Base-by-base conservation (phyloP, 2,797 vertebrate species). In the Sebastes reedi region DNA sequence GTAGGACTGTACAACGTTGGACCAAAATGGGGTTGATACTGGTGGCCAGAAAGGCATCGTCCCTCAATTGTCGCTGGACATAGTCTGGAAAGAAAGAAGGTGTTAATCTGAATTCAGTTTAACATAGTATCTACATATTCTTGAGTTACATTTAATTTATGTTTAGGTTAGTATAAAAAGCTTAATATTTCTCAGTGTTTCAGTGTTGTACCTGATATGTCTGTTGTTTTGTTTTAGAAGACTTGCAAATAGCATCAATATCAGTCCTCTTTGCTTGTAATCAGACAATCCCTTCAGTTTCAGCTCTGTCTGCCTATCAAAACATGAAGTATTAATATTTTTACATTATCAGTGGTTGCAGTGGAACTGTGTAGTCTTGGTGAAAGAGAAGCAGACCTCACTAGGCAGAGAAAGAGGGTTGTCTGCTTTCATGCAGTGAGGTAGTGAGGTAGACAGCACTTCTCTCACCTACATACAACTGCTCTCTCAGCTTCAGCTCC, bases 351-450 rank as follows among this genome's bases (percentile, higher is more conserved):
- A 22, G 42, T 4, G 7, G 34, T 3, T 25, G 66, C 81, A 18
- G 75, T 84, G 24, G 56, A 77, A 77, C 60, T 80, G 72, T 32
- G 64, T 52, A 3, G 52, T 5, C 42, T 74, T 86, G 66, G 77
- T 83, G 46, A 83, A 80, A 36, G 84, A 71, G 50, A 77, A 83
- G 7, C 18, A 22, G 39, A 73, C 54, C 25, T 86, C 84, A 50
- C 2, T n/a, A 4, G 77, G 72, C 52, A 82, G 22, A 39, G 6
- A 12, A 22, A 9, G 9, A n/a, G 16, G 8, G 8, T n/a, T 18
- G 4, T 46, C 46, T 20, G 22, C 52, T 68, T 85, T 79, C 5
- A 85, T 59, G 24, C 75, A 72, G 60, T 85, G 67, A n/a, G 79
- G 62, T 4, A 82, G 9, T 42, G 42, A 46, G 42, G 42, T 46